Evolutionary conservation across 2,797 vertebrate genomes (phyloP).

Genomic region (Chiroxiphia lanceolata): DNA sequence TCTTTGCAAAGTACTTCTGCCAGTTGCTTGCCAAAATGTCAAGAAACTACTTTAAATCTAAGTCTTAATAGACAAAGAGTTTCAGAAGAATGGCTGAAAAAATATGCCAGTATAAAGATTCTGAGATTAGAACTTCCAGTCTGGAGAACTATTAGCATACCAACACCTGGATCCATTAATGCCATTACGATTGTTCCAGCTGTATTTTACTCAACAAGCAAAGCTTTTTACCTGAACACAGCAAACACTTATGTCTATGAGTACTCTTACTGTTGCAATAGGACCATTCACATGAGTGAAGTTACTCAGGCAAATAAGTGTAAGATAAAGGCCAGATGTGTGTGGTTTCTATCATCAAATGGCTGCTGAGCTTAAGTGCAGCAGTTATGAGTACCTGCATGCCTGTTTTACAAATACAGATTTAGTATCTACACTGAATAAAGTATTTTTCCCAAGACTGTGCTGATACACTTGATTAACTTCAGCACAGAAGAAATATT

Average conservation of each 20-base stretch:
- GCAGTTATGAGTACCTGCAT: background rate
- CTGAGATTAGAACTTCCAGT: background rate
- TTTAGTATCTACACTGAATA: background rate
- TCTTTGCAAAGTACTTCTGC: background rate
- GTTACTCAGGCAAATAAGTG: background rate
- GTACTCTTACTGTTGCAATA: background rate
- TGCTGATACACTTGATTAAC: background rate
- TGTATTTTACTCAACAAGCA: background rate
- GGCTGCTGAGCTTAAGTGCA: background rate
- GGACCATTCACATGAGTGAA: background rate
- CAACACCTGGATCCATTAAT: background rate
- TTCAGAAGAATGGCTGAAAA: background rate
- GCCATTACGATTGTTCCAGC: background rate
- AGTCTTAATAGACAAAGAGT: background rate
- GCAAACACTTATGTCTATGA: background rate
- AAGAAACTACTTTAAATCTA: background rate
- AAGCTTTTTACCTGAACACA: background rate
- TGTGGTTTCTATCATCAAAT: background rate
- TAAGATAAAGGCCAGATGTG: background rate
- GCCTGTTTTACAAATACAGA: background rate
- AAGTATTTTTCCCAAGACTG: conserved; percentile 28
- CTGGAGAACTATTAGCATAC: background rate
- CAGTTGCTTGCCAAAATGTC: background rate
- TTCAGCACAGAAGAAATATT: background rate
- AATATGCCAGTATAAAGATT: background rate